These are phyloP conservation scores for Drosophila melanica DNA, from an alignment of 1,140 invertebrate genomes.

Conservation along the genomic window DNA sequence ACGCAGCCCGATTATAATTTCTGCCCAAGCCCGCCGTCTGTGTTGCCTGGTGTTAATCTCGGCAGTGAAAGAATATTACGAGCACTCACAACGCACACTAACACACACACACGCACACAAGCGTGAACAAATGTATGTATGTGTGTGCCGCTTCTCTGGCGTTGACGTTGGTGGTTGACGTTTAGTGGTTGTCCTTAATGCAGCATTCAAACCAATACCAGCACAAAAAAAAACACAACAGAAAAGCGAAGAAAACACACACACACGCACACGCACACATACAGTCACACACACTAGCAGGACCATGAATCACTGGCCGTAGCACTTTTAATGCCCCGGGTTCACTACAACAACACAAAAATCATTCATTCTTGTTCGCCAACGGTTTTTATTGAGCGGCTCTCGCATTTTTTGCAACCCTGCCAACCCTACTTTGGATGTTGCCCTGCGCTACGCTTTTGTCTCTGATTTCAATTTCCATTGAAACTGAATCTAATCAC, in stretches of 20 bases:
- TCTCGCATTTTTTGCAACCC: slow-evolving; percentile 53
- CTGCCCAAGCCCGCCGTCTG: slow-evolving; percentile 41
- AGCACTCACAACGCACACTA: slow-evolving; percentile 44
- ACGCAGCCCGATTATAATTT: slow-evolving; percentile 69
- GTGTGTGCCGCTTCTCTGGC: slow-evolving; percentile 63
- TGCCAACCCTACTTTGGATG: slow-evolving; percentile 9
- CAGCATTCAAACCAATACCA: slow-evolving; percentile 50
- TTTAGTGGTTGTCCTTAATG: slow-evolving; percentile 75
- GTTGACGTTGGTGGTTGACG: slow-evolving; percentile 79
- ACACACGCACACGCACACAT: too few relatives aligned
- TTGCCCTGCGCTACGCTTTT: slow-evolving; percentile 45
- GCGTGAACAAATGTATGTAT: slow-evolving; percentile 42
- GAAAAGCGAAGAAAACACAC: too few relatives aligned
- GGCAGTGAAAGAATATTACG: slow-evolving; percentile 73
- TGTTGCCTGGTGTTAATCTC: slow-evolving; percentile 73
- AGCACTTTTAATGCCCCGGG: slow-evolving; percentile 35
- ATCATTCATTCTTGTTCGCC: slow-evolving; percentile 38
- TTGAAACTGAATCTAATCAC: slow-evolving; percentile 83
- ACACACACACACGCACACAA: slow-evolving; percentile 11
- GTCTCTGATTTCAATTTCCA: slow-evolving; percentile 82
- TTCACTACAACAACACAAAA: slow-evolving; percentile 7
- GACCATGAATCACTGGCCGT: slow-evolving; percentile 34
- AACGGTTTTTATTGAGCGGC: slow-evolving; percentile 21
- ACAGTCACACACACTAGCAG: background rate
- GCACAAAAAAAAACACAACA: slow-evolving; percentile 1